A percentile compares a stretch with the other conserved stretches of the same genome.
Conservation (phyloP, 2,113 vertebrate genomes). For the Erythrocercus mccallii region DNA sequence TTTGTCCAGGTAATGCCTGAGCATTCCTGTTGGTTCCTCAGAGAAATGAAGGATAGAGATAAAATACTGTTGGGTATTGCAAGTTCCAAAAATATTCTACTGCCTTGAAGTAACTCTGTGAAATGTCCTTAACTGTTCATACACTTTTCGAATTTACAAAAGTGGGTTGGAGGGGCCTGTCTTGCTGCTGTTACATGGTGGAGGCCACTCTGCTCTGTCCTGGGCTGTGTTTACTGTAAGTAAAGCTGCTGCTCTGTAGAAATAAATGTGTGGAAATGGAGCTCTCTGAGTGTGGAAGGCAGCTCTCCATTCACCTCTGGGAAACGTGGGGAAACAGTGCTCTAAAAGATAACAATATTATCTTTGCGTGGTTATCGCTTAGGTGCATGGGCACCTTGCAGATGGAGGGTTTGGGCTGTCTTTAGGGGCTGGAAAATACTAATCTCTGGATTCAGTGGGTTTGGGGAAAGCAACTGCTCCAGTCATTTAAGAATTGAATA, state of each 20-base stretch:
- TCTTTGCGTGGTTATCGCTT: neutral
- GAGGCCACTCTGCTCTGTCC: slow-evolving; percentile 96
- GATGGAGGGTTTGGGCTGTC: neutral
- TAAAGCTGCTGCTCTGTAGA: neutral
- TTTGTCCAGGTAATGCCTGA: neutral
- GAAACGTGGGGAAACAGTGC: neutral
- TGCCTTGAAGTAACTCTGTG: neutral
- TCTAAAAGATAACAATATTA: neutral
- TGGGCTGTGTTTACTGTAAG: slow-evolving; percentile 98
- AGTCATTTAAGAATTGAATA: neutral
- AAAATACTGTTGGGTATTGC: neutral
- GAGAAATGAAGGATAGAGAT: neutral
- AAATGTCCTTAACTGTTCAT: slow-evolving; percentile 82
- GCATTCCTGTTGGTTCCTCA: neutral
- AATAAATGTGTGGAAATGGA: neutral
- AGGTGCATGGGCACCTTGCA: neutral
- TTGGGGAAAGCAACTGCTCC: neutral
- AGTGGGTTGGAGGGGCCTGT: slow-evolving; percentile 92
- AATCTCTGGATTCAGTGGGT: neutral
- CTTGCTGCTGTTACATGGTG: slow-evolving; percentile 89
- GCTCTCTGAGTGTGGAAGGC: neutral
- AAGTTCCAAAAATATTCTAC: neutral
- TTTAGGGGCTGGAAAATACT: neutral
- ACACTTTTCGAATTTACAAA: slow-evolving; percentile 98
- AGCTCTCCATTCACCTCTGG: neutral